Base-by-base conservation (phyloP, 92 coral and sea anemone genomes). In the Ricordea florida region DNA sequence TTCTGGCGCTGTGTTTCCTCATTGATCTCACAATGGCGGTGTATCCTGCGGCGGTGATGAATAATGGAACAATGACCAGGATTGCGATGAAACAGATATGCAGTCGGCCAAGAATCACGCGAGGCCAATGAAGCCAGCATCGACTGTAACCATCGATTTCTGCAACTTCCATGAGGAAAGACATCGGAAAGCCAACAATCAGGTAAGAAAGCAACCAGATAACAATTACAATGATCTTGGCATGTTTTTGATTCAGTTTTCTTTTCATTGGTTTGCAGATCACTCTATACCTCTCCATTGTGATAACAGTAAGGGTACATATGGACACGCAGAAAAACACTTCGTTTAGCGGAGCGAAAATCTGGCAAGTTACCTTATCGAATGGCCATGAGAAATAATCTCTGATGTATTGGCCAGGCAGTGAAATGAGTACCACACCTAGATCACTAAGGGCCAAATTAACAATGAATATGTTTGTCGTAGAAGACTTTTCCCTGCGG, bases 321-420 rank as follows among this genome's bases (percentile, higher is more conserved):
- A 91, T 91, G 4, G 97, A 91, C 26, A 91, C 97, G 24, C 90
- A 71, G 48, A 91, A 91, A 45, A 87, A 87, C n/a, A 91, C 97
- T 0, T 91, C 97, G 57, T 91, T 91, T 14, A 91, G 66, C 6
- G 97, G 85, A 2, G 80, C 50, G 14, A 91, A 46, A 9, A 91
- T 50, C 59, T 72, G 93, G 56, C 97, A 91, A 2, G 93, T 88
- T 21, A 69, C 45, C 35, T 91, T 84, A 2, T 91, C 81, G 60
- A 91, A 84, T 20, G 97, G 78, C 97, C 97, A 91, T 1, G 90
- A 65, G 57, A 91, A 83, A 33, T 79, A 87, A 36, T 91, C 97
- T 10, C 57, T 69, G 31, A 83, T 87, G 41, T 65, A 72, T 33
- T 80, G 64, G 1, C 83, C 87, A 10, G 97, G 97, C 21, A 91